Percentiles rank a stretch among this genome's conserved stretches.
These are phyloP conservation scores for Liopterus haemorrhoidalis DNA, from an alignment of 2,888 invertebrate species.

Conservation along the genomic window DNA sequence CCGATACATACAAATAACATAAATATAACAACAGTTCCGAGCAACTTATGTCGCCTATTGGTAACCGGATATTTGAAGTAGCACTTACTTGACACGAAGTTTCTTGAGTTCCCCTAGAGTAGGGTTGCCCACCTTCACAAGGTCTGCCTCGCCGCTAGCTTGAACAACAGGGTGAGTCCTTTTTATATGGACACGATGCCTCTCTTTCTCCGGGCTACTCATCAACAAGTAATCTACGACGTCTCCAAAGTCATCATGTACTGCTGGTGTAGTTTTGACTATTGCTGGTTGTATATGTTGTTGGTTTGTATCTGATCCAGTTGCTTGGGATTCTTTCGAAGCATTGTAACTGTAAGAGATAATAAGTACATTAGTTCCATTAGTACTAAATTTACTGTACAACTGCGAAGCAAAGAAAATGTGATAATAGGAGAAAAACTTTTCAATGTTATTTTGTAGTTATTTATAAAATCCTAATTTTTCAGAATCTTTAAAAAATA, in stretches of 20 bases:
- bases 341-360: constrained; percentile 41
- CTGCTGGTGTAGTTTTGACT: constrained; percentile 40
- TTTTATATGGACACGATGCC: constrained; percentile 48
- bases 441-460: too few relatives aligned
- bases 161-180: constrained; percentile 48
- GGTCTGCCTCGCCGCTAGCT: constrained; percentile 51
- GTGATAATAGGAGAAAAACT: too few relatives aligned
- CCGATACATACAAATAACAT: too few relatives aligned
- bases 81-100: constrained; percentile 45
- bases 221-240: constrained; percentile 51
- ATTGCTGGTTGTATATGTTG: constrained; percentile 23
- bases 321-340: constrained; percentile 40
- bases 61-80: background rate
- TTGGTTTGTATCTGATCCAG: constrained; percentile 2
- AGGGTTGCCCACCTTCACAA: constrained; percentile 57
- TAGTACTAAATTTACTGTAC: too few relatives aligned
- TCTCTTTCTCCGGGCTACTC: constrained; percentile 49
- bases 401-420: too few relatives aligned
- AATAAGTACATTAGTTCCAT: background rate
- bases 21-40: too few relatives aligned
- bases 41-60: too few relatives aligned
- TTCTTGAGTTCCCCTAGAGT: constrained; percentile 64
- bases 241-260: constrained; percentile 58
- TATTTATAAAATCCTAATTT: too few relatives aligned
- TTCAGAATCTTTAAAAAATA: too few relatives aligned